Percentiles rank a stretch among this genome's conserved stretches.
These are phyloP conservation scores for Machimus rusticus DNA, from an alignment of 2,888 invertebrate genomes.

Conservation along the genomic window DNA sequence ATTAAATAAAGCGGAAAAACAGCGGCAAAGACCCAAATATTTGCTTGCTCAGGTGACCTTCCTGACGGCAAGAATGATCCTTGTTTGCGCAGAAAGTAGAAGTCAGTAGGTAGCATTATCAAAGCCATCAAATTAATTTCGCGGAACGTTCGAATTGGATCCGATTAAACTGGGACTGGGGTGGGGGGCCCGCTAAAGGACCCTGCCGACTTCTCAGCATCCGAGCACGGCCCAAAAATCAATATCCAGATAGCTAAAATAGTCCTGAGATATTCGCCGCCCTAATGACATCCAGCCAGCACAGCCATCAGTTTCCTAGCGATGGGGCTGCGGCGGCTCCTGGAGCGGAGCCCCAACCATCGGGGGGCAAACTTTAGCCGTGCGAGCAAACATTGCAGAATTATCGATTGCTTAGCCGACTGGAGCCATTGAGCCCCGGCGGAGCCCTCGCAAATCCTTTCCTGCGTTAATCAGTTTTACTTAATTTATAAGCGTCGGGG, in stretches of 20 bases:
- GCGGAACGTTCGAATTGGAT: neutral
- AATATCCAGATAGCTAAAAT: neutral
- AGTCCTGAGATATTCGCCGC: neutral
- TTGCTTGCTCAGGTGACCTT: neutral
- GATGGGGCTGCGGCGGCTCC: neutral
- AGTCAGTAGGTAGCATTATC: neutral
- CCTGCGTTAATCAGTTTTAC: neutral
- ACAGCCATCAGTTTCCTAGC: neutral
- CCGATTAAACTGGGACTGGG: neutral
- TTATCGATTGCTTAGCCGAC: neutral
- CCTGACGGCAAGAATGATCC: neutral
- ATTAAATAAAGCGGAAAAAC: neutral
- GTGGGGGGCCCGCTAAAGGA: neutral
- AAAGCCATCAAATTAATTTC: neutral
- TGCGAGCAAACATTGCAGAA: neutral
- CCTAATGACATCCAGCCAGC: neutral
- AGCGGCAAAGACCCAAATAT: neutral
- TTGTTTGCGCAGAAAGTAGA: neutral
- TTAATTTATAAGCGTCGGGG: neutral
- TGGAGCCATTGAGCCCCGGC: neutral
- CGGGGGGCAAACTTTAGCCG: neutral
- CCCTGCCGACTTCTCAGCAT: neutral
- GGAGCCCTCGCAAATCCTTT: neutral
- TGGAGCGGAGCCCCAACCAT: neutral
- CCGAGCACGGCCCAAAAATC: neutral